Conservation (phyloP, 2,888 invertebrate genomes). For the Charanyca ferruginea region DNA sequence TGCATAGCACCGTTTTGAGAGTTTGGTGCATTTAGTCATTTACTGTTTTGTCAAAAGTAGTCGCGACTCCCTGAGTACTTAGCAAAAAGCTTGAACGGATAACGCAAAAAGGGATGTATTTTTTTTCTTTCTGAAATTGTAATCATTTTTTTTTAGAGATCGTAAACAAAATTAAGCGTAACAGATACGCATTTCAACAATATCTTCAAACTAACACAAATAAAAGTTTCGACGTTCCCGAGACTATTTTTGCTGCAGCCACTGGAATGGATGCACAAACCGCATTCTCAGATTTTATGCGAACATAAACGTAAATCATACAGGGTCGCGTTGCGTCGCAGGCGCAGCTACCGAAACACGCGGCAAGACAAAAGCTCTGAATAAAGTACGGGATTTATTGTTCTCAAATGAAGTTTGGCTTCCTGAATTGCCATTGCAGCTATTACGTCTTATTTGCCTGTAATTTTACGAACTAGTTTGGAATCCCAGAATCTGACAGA, state of each 20-base stretch:
- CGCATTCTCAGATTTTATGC: slow-evolving; percentile 75
- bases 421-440: slow-evolving; percentile 24
- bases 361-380: slow-evolving; percentile 58
- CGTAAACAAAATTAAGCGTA: slow-evolving; percentile 10
- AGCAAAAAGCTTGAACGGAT: slow-evolving; percentile 9
- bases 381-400: slow-evolving; percentile 51
- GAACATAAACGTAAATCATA: slow-evolving; percentile 77
- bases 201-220: slow-evolving; percentile 37
- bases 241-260: slow-evolving; percentile 41
- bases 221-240: slow-evolving; percentile 29
- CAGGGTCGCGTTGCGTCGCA: slow-evolving; percentile 54
- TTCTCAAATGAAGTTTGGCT: slow-evolving; percentile 22
- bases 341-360: slow-evolving; percentile 66
- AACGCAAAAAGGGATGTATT: slow-evolving; percentile 12
- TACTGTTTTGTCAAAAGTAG: slow-evolving; percentile 20
- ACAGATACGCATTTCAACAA: slow-evolving; percentile 24
- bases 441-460: no score
- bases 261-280: slow-evolving; percentile 64
- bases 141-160: background rate
- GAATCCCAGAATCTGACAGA: slow-evolving; percentile 6
- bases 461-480: background rate
- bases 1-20: slow-evolving; percentile 40
- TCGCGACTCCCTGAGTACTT: background rate
- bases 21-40: slow-evolving; percentile 30
- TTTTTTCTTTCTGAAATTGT: background rate